Percentiles rank a stretch among this genome's conserved stretches.
phyloP scores from a whole-genome alignment of 2,888 invertebrate genomes.

The Cataglyphis altisquamis region DNA sequence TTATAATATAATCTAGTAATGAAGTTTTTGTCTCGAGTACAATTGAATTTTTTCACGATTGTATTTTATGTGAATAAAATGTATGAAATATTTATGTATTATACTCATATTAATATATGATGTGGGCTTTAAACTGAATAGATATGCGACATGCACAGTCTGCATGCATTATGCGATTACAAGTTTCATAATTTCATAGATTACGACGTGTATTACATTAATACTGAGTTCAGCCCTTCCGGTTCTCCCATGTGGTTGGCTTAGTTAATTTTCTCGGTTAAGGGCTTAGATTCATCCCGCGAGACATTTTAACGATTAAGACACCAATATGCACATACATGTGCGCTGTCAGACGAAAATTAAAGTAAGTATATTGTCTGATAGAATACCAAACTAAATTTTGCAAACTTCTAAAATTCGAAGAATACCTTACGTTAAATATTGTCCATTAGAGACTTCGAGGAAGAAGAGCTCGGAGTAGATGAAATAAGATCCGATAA shows the following conservation, averaged over 20 bases:
- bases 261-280: slow-evolving; percentile 46
- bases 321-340: not conserved
- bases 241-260: slow-evolving; percentile 29
- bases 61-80: not conserved
- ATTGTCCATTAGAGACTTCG: slow-evolving; percentile 1
- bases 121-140: not conserved
- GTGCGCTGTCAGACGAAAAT: not conserved
- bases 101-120: not conserved
- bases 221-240: slow-evolving; percentile 22
- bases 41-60: not conserved
- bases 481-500: slow-evolving; percentile 20
- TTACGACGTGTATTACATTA: slow-evolving; percentile 30
- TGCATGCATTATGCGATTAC: slow-evolving; percentile 28
- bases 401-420: not conserved
- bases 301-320: slow-evolving; percentile 25
- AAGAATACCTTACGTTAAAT: not conserved
- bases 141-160: not conserved
- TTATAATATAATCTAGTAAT: not conserved
- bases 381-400: not conserved
- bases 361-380: slow-evolving; percentile 1
- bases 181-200: slow-evolving; percentile 42
- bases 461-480: not conserved
- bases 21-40: not conserved
- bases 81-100: not conserved
- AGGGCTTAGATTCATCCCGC: slow-evolving; percentile 25